These are phyloP conservation scores for Papilio elwesi DNA, from an alignment of 2,888 invertebrate species.

Conservation along the genomic window DNA sequence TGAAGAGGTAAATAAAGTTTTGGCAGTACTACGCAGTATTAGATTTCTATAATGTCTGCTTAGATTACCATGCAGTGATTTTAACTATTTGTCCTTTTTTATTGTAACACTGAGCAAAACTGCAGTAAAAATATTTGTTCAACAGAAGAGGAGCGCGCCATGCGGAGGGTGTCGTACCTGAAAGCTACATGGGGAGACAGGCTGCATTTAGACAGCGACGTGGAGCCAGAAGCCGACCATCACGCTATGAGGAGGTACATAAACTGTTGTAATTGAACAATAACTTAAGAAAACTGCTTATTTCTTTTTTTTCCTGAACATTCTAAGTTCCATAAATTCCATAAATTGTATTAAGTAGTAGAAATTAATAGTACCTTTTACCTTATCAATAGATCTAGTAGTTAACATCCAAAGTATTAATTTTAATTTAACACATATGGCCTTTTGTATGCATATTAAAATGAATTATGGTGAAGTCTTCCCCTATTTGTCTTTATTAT, in stretches of 20 bases:
- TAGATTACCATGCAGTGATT: no score
- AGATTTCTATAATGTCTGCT: no score
- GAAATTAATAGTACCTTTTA: constrained; percentile 34
- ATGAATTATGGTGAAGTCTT: constrained; percentile 40
- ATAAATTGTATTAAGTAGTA: constrained; percentile 24
- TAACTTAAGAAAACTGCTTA: background rate
- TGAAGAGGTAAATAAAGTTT: no score
- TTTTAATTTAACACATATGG: constrained; percentile 44
- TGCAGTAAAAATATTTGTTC: constrained; percentile 36
- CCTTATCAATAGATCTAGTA: constrained; percentile 48
- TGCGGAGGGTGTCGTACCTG: constrained; percentile 96
- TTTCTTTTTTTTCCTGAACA: constrained; percentile 9
- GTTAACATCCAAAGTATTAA: constrained; percentile 47
- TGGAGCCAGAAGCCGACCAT: constrained; percentile 84
- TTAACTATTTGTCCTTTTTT: no score
- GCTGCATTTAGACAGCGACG: constrained; percentile 89
- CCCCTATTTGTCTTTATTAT: constrained; percentile 43
- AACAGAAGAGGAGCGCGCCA: constrained; percentile 93
- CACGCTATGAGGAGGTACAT: constrained; percentile 87
- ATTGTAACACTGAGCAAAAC: no score
- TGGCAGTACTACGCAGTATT: no score
- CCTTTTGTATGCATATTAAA: constrained; percentile 42
- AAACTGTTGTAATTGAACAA: background rate
- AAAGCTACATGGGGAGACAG: constrained; percentile 95
- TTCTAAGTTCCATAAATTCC: background rate